Base-by-base conservation (phyloP, 2,888 invertebrate genomes). In the Epirrhoe tristata region DNA sequence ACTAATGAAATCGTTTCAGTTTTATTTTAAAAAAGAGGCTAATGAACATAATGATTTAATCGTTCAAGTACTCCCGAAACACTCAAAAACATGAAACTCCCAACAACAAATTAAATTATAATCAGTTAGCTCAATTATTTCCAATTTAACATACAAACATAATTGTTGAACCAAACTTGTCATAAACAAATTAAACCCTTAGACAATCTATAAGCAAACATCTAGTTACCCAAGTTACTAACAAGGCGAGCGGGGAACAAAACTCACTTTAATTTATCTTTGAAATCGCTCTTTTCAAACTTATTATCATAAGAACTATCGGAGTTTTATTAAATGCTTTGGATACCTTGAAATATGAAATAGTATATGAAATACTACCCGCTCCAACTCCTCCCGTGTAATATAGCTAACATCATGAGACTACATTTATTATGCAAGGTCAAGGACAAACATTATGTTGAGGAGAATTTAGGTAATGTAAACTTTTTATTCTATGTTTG, bases 111-210 rank as follows among this genome's bases (percentile, higher is more conserved):
- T 68, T 66, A 55, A 63, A 70, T 68, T 66, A 66, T 52, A 55
- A 59, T 50, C 46, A 61, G 56, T 52, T 66, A 57, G 55, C 56
- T 62, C 62, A 73, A 58, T 69, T 67, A 69, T 53, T 64, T 59
- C 52, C 48, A 60, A 59, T 63, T 67, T 57, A 39, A 69, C 57
- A 46, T 55, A 67, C 67, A 43, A 69, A 63, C 67, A 55, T 54
- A 72, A 67, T 69, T 67, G 71, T 67, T 71, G n/a, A 63, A 56
- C 36, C 58, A 64, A 70, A 70, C 67, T 74, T 69, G 48, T 51
- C 50, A 36, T 63, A 52, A 70, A 66, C 68, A 67, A 66, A 71
- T 71, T 68, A 66, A 66, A 66, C 66, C 62, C 63, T 69, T 46
- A 61, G 58, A 63, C 59, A 62, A 66, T 63, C 39, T 51, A 16